These are phyloP conservation scores for Leucoptera coffeella DNA, from an alignment of 2,888 invertebrate genomes.

Conservation along the genomic window DNA sequence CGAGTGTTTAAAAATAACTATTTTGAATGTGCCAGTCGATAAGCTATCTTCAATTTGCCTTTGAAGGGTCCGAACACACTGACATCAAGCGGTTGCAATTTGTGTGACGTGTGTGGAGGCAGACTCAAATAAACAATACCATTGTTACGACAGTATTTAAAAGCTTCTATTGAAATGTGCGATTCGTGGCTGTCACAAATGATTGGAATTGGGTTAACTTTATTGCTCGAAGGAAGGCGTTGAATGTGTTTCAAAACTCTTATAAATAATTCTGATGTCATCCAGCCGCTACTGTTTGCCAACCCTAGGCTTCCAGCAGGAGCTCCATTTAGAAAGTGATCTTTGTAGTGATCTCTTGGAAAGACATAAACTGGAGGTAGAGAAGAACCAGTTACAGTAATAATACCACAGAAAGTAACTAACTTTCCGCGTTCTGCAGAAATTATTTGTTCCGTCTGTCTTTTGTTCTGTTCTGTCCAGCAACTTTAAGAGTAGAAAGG, in stretches of 20 bases:
- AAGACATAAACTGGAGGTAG: conserved; percentile 7
- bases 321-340: no score
- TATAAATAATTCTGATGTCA: conserved; percentile 7
- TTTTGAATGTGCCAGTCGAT: no score
- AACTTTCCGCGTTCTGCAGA: conserved; percentile 8
- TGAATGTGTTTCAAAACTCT: conserved; percentile 5
- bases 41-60: no score
- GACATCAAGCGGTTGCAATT: conserved; percentile 9
- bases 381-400: conserved; percentile 6
- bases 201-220: conserved; percentile 1
- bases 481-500: no score
- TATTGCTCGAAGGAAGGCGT: neutral
- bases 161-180: conserved; percentile 10
- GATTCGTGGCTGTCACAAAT: conserved; percentile 9
- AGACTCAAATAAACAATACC: conserved; percentile 11
- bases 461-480: no score
- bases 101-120: conserved; percentile 13
- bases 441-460: conserved; percentile 8
- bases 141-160: conserved; percentile 9
- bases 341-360: conserved; percentile 7
- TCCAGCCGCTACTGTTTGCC: conserved; percentile 8
- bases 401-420: conserved; percentile 7
- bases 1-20: no score
- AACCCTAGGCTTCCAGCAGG: no score
- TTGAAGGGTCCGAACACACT: conserved; percentile 11